Percentiles rank a stretch among this genome's conserved stretches.
Conservation (phyloP, 2,888 invertebrate genomes). For the Zygaena filipendulae region DNA sequence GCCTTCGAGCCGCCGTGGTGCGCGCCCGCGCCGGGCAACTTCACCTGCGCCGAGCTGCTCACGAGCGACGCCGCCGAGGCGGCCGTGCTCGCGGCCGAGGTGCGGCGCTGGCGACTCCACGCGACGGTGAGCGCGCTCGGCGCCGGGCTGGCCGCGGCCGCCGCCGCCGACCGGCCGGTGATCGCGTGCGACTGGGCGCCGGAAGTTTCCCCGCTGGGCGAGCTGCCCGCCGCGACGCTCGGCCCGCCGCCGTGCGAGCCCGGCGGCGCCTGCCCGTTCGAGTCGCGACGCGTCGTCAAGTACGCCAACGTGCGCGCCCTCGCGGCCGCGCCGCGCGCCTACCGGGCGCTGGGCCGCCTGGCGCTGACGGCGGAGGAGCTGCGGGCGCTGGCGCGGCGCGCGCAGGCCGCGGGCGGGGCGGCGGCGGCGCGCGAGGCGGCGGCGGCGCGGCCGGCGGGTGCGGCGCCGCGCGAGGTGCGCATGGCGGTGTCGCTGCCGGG, state of each 20-base stretch:
- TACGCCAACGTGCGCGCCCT: conserved; percentile 34
- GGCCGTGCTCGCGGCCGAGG: conserved; percentile 21
- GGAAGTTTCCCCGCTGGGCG: conserved; percentile 15
- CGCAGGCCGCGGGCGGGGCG: conserved; percentile 18
- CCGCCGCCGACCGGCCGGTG: conserved; percentile 7
- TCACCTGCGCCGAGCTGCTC: conserved; percentile 28
- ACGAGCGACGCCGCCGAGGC: conserved; percentile 30
- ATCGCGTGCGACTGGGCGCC: conserved; percentile 31
- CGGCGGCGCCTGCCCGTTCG: conserved; percentile 35
- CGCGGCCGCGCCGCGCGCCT: conserved; percentile 29
- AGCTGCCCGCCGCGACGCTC: conserved; percentile 18
- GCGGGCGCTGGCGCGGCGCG: conserved; percentile 20
- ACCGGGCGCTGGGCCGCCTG: conserved; percentile 30
- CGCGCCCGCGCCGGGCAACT: conserved; percentile 16
- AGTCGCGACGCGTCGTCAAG: conserved; percentile 40
- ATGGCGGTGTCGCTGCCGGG: conserved; percentile 29
- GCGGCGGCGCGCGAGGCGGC: conserved; percentile 21
- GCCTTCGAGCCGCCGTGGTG: conserved; percentile 71
- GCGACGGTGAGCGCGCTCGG: conserved; percentile 22
- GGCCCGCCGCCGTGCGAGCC: conserved; percentile 37
- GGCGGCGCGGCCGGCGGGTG: conserved; percentile 21
- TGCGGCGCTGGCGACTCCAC: conserved; percentile 21
- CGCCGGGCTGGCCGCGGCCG: conserved; percentile 12
- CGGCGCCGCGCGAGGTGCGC: conserved; percentile 26
- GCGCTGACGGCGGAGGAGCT: conserved; percentile 24